phyloP scores from a whole-genome alignment of 2,797 vertebrate species.

The Botia almorhae region DNA sequence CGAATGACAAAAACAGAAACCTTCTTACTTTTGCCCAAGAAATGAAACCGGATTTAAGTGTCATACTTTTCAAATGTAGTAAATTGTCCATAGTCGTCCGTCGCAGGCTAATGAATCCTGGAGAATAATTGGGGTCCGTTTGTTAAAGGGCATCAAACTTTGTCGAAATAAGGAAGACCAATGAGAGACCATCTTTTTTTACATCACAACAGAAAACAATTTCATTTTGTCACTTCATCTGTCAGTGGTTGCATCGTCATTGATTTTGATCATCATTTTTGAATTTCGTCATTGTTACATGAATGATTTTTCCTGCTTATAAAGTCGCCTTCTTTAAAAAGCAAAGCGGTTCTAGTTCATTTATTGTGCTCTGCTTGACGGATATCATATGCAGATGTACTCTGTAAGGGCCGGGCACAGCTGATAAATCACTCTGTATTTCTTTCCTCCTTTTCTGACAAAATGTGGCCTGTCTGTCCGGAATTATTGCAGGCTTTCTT shows the following conservation, averaged over 20 bases:
- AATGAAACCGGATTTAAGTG: too few species aligned
- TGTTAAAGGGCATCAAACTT: slow-evolving; percentile 25
- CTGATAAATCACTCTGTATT: slow-evolving; percentile 33
- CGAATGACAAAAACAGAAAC: too few species aligned
- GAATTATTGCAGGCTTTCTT: slow-evolving; percentile 42
- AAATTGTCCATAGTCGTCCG: slow-evolving; percentile 45
- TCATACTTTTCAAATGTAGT: neutral
- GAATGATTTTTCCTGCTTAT: slow-evolving; percentile 13
- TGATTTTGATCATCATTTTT: slow-evolving; percentile 2
- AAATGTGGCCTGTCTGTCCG: slow-evolving; percentile 35
- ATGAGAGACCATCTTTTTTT: slow-evolving; percentile 1
- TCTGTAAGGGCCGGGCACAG: neutral
- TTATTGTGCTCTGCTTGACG: neutral
- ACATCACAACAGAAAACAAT: slow-evolving; percentile 4
- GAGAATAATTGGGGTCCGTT: neutral
- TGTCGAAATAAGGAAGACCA: slow-evolving; percentile 7
- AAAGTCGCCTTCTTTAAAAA: slow-evolving; percentile 14
- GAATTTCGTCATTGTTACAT: neutral
- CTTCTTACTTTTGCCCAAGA: too few species aligned
- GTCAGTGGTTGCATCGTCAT: neutral
- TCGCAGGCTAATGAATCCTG: neutral
- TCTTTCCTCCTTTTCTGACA: slow-evolving; percentile 23
- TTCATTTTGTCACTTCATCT: neutral
- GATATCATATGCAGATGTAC: slow-evolving; percentile 8
- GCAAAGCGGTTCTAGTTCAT: slow-evolving; percentile 17